Evolutionary conservation across 2,113 vertebrate species (phyloP).

Genomic region (Halichoeres trimaculatus): DNA sequence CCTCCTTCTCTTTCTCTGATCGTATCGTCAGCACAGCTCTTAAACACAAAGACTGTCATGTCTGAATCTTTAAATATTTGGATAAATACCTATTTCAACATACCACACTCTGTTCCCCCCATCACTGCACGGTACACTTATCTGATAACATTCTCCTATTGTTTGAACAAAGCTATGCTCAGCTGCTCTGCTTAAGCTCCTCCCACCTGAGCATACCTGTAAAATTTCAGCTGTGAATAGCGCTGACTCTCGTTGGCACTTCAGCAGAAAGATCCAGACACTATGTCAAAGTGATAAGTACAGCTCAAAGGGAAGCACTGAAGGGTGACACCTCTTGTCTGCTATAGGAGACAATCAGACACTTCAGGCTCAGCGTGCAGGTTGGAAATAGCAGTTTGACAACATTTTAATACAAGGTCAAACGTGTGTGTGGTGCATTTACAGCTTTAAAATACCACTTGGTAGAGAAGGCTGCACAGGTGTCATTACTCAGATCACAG

Average conservation of each 20-base stretch:
- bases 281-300: not conserved
- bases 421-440: not conserved
- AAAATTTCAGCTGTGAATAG: slow-evolving; percentile 13
- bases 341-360: not conserved
- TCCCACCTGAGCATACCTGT: not conserved
- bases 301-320: accelerated
- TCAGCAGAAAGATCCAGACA: not conserved
- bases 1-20: not conserved
- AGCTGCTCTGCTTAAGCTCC: not conserved
- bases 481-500: too few relatives aligned
- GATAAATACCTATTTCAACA: not conserved
- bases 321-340: not conserved
- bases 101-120: not conserved
- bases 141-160: not conserved
- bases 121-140: not conserved
- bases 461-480: too few relatives aligned
- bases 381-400: not conserved
- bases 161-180: not conserved
- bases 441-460: not conserved
- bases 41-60: not conserved
- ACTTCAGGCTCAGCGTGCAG: not conserved
- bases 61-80: not conserved
- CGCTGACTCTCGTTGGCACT: not conserved
- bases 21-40: not conserved
- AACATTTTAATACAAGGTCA: not conserved